Conservation (phyloP, 2,113 vertebrate genomes). For the Python bivittatus region DNA sequence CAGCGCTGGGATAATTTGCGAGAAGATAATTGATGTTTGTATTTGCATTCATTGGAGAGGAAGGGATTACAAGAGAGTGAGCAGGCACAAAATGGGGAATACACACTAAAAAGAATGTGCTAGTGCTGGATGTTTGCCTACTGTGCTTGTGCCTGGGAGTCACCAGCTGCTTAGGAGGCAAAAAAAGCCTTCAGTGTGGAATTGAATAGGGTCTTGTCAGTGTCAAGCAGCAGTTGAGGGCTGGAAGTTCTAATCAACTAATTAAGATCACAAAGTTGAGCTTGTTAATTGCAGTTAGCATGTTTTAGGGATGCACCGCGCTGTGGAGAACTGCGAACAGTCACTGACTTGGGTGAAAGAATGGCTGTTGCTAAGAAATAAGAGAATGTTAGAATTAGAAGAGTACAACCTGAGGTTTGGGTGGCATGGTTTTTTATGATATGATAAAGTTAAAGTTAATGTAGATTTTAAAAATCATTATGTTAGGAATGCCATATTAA, state of each 20-base stretch:
- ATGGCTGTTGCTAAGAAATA: background rate
- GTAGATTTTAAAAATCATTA: background rate
- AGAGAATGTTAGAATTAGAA: background rate
- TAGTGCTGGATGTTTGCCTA: background rate
- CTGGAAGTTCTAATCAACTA: background rate
- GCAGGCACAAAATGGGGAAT: background rate
- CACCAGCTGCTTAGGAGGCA: background rate
- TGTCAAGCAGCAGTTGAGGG: background rate
- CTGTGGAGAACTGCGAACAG: background rate
- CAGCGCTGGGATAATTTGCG: background rate
- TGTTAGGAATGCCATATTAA: background rate
- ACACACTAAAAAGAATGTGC: background rate
- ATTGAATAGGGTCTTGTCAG: background rate
- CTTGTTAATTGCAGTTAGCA: background rate
- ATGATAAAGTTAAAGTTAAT: background rate
- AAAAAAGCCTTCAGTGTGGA: background rate
- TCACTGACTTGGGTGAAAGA: background rate
- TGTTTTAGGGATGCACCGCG: background rate
- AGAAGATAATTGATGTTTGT: background rate
- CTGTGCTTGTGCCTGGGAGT: background rate
- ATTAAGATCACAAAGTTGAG: background rate
- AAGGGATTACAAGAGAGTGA: background rate
- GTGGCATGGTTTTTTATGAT: background rate
- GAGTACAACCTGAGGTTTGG: background rate
- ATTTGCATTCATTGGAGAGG: background rate